Evolutionary conservation across 1,140 invertebrate species (phyloP).

Genomic region (Eriosoma lanigerum): DNA sequence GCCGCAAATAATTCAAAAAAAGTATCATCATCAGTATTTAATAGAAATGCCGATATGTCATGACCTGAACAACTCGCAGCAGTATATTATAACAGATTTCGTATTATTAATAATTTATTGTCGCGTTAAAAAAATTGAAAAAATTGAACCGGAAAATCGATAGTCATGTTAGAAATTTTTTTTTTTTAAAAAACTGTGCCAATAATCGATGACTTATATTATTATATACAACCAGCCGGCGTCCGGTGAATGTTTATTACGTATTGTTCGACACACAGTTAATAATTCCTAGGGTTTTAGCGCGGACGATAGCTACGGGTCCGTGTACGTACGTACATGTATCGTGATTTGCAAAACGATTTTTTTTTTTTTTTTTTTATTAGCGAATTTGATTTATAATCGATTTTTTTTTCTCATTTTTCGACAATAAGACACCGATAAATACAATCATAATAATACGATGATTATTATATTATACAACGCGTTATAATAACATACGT

Average conservation of each 20-base stretch:
- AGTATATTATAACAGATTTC: not conserved
- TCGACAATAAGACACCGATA: conserved; percentile 41
- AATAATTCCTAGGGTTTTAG: not conserved
- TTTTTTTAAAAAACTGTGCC: not conserved
- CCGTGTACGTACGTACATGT: too few relatives aligned
- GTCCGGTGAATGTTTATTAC: conserved; percentile 3
- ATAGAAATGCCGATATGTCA: not conserved
- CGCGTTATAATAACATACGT: too few relatives aligned
- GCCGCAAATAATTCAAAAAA: not conserved
- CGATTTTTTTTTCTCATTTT: not conserved
- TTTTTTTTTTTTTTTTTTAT: not conserved
- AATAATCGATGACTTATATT: not conserved
- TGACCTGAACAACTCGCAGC: not conserved
- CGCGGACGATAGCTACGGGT: not conserved
- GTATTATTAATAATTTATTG: not conserved
- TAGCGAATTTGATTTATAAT: conserved; percentile 41
- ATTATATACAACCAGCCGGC: not conserved
- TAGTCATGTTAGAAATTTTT: not conserved
- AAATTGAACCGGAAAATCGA: not conserved
- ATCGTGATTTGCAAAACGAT: conserved; percentile 3
- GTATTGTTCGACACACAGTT: not conserved
- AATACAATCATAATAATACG: not conserved
- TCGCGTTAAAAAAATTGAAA: not conserved
- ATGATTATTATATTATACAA: not conserved
- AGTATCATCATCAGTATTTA: not conserved